Base-by-base conservation (phyloP, 2,888 invertebrate species). In the Thecophora atra region DNA sequence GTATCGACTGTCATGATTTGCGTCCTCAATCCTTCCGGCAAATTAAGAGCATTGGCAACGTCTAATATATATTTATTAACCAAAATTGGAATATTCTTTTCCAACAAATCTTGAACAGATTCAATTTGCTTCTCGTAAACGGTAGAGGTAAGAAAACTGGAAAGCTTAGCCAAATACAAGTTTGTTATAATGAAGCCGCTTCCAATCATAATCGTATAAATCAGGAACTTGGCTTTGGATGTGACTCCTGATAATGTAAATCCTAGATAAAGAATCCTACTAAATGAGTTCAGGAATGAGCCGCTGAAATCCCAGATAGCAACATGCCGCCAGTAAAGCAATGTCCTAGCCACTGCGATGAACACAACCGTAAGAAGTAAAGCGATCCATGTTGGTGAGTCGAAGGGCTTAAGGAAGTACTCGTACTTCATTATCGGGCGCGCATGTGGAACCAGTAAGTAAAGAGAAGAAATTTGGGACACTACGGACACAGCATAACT, bases 351-450 rank as follows among this genome's bases (percentile, higher is more conserved):
- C 4, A 72, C 1, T 3, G 73, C 73, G 21, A 70, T 58, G 2
- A 63, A 51, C 0, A 67, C 13, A 3, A 73, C 21, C 1, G 60
- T 56, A 4, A 42, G 37, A 1, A 52, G 0, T 2, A 76, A 56
- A 17, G 56, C 51, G 5, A 47, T 51, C 76, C 76, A 77, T 13
- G 74, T 58, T 15, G 42, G 21, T 1, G 21, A 1, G 13, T 75
- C 52, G 42, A 75, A 77, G 2, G 79, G 79, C 15, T 76, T 68
- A 5, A 76, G 66, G 11, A 79, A 78, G 62, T 79, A 79, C 66
- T 70, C 54, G 58, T 71, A 77, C 51, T 75, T 77, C 2, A 76
- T 75, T 26, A 79, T 74, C 17, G 75, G 75, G 11, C 51, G 69
- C 5, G 75, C 62, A 56, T 56, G 72, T 0, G 77, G 77, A 7